A percentile compares a stretch with the other conserved stretches of the same genome.
Evolutionary conservation across 2,888 invertebrate species (phyloP).

Genomic region (Asteroscopus sphinx): DNA sequence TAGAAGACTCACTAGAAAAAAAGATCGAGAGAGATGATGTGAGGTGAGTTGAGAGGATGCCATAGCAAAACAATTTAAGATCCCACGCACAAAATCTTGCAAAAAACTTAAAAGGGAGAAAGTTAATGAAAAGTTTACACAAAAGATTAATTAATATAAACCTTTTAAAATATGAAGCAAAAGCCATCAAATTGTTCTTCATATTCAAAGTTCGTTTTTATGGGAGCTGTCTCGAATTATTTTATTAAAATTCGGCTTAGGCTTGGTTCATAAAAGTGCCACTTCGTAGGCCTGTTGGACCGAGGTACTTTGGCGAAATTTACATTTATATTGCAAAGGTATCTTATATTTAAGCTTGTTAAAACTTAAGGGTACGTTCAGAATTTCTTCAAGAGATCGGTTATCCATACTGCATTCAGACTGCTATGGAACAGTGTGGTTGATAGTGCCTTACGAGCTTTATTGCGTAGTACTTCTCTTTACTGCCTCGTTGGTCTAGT

Average conservation of each 20-base stretch:
- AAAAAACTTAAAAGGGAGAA: slow-evolving; percentile 4
- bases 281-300: slow-evolving; percentile 59
- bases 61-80: background rate
- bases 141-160: slow-evolving; percentile 52
- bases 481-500: too few relatives aligned
- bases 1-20: too few relatives aligned
- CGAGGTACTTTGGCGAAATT: slow-evolving; percentile 59
- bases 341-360: slow-evolving; percentile 63
- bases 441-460: too few relatives aligned
- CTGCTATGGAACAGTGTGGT: background rate
- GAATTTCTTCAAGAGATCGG: slow-evolving; percentile 21
- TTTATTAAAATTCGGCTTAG: slow-evolving; percentile 66
- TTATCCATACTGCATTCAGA: slow-evolving; percentile 3
- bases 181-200: slow-evolving; percentile 56
- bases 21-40: too few relatives aligned
- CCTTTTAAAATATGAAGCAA: slow-evolving; percentile 52
- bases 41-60: background rate
- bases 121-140: slow-evolving; percentile 44
- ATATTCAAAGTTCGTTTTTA: slow-evolving; percentile 65
- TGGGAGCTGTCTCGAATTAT: slow-evolving; percentile 58
- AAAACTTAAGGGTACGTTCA: slow-evolving; percentile 47
- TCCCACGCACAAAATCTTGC: background rate
- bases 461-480: too few relatives aligned
- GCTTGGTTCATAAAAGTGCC: slow-evolving; percentile 65
- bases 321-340: slow-evolving; percentile 71